Conservation (phyloP, 2,888 invertebrate species). For the Hipparchia semele region DNA sequence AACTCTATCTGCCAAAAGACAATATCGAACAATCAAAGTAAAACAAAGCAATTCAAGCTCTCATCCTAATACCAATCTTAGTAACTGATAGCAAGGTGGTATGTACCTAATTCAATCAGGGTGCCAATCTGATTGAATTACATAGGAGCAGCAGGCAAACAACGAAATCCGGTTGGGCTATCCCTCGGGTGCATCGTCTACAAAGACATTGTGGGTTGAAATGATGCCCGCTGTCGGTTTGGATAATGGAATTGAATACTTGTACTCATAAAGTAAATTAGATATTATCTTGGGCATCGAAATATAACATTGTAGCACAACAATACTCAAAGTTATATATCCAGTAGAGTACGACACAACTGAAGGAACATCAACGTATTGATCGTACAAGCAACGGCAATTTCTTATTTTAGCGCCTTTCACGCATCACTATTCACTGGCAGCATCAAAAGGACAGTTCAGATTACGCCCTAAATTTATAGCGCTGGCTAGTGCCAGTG, state of each 20-base stretch:
- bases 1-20: no score
- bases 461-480: no score
- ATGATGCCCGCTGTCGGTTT: conserved; percentile 17
- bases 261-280: not conserved
- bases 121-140: conserved; percentile 60
- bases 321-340: not conserved
- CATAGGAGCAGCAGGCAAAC: conserved; percentile 47
- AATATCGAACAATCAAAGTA: not conserved
- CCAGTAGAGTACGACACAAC: no score
- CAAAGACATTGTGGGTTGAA: conserved; percentile 27
- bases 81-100: conserved; percentile 50
- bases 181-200: conserved; percentile 36
- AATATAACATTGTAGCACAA: not conserved
- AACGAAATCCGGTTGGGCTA: conserved; percentile 36
- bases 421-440: no score
- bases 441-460: no score
- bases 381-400: no score
- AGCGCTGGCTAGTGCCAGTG: no score
- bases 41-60: not conserved
- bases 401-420: no score
- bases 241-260: conserved; percentile 12
- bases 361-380: no score
- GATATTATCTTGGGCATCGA: not conserved
- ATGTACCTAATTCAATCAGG: conserved; percentile 53
- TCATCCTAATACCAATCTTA: conserved; percentile 4